phyloP scores from a whole-genome alignment of 2,113 vertebrate genomes.

The Anser brachyrhynchus region DNA sequence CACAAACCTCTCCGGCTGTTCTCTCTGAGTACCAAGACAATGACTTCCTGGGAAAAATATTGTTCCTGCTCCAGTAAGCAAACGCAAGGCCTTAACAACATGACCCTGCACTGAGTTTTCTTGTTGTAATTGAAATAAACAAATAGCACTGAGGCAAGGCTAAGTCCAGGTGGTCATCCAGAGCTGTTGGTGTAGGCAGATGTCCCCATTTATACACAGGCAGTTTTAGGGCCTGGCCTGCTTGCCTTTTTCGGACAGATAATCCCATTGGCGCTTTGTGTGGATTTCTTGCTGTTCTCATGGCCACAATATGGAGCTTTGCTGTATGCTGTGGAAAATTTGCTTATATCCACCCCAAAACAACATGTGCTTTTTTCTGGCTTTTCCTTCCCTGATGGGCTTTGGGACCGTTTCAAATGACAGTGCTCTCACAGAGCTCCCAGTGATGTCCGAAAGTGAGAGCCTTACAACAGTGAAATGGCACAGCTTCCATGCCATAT shows the following conservation, averaged over 20 bases:
- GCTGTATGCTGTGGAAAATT: not conserved
- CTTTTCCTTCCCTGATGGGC: not conserved
- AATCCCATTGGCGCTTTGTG: not conserved
- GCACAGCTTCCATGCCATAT: not conserved
- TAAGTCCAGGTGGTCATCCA: not conserved
- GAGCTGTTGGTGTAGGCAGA: not conserved
- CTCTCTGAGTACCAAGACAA: not conserved
- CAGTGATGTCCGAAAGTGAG: not conserved
- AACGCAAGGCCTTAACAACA: not conserved
- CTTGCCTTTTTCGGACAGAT: not conserved
- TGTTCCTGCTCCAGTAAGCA: slow-evolving; percentile 27
- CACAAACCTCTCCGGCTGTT: not conserved
- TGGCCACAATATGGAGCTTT: too few relatives aligned
- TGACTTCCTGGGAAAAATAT: not conserved
- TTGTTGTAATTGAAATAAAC: not conserved
- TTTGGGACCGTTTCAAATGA: not conserved
- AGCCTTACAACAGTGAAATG: not conserved
- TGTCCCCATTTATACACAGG: not conserved
- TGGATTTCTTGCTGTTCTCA: not conserved
- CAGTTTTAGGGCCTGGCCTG: not conserved
- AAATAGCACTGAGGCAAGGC: not conserved
- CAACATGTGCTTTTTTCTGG: not conserved
- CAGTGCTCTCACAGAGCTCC: not conserved
- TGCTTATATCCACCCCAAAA: not conserved
- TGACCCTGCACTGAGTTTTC: not conserved